Percentiles rank a stretch among this genome's conserved stretches.
phyloP scores from a whole-genome alignment of 2,797 vertebrate species.

The Pangasius sanitwongsei region DNA sequence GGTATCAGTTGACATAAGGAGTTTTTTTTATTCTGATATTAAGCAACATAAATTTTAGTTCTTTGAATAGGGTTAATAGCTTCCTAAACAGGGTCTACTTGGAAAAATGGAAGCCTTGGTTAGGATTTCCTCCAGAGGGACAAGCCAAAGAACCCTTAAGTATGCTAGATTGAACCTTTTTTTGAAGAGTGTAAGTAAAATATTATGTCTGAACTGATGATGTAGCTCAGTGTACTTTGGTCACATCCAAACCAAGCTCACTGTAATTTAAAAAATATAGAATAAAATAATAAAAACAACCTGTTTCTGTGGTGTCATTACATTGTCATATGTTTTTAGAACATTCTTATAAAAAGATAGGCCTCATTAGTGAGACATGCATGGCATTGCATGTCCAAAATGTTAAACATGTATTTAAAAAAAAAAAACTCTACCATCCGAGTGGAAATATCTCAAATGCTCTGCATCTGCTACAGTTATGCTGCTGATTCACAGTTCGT shows the following conservation, averaged over 20 bases:
- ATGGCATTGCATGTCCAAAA: background rate
- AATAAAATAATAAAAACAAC: background rate
- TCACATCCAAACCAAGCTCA: background rate
- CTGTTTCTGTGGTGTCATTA: background rate
- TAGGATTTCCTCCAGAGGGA: background rate
- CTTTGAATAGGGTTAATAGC: background rate
- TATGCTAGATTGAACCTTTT: background rate
- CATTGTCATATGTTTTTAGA: background rate
- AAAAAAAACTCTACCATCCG: background rate
- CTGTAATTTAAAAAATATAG: background rate
- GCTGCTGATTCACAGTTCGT: slow-evolving; percentile 59
- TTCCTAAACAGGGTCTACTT: background rate
- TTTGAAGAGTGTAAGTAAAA: background rate
- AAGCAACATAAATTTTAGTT: background rate
- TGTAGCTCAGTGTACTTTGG: background rate
- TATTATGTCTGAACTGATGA: background rate
- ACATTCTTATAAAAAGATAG: background rate
- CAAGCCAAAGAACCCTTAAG: background rate
- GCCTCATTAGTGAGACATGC: slow-evolving; percentile 15
- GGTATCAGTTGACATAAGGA: background rate
- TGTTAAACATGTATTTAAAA: background rate
- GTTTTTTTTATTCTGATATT: background rate
- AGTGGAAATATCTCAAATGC: slow-evolving; percentile 24
- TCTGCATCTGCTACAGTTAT: slow-evolving; percentile 47
- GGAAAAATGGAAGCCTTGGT: background rate